Conservation (phyloP, 2,888 invertebrate genomes). For the Scelioninae gen. 2 region DNA sequence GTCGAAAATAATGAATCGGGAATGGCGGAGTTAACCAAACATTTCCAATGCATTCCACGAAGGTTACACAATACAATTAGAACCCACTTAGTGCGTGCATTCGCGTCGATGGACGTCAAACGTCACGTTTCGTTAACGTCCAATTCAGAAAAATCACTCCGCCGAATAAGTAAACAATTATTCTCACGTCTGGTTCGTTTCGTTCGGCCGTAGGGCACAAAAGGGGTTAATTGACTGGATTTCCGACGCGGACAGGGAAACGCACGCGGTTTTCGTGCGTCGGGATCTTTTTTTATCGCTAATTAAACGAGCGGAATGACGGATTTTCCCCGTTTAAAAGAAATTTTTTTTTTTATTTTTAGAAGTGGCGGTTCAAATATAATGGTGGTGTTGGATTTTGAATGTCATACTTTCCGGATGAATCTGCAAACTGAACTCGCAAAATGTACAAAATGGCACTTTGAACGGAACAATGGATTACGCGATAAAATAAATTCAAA, state of each 20-base stretch:
- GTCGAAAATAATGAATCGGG: slow-evolving; percentile 39
- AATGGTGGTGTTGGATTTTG: no score
- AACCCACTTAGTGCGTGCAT: slow-evolving; percentile 48
- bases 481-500: no score
- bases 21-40: slow-evolving; percentile 35
- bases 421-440: no score
- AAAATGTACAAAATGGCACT: no score
- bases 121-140: slow-evolving; percentile 35
- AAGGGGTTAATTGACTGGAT: neutral
- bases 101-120: slow-evolving; percentile 34
- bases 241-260: neutral
- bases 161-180: slow-evolving; percentile 7
- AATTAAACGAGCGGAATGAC: no score
- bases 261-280: no score
- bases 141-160: slow-evolving; percentile 31
- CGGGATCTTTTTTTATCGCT: no score
- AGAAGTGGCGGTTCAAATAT: no score
- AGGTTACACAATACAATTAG: slow-evolving; percentile 49
- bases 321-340: no score
- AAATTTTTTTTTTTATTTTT: no score
- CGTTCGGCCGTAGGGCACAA: neutral
- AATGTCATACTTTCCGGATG: no score
- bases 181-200: neutral
- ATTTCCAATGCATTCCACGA: slow-evolving; percentile 49
- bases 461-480: no score